A percentile compares a stretch with the other conserved stretches of the same genome.
Evolutionary conservation across 1,140 invertebrate species (phyloP).

Genomic region (Phenacoccus solenopsis): DNA sequence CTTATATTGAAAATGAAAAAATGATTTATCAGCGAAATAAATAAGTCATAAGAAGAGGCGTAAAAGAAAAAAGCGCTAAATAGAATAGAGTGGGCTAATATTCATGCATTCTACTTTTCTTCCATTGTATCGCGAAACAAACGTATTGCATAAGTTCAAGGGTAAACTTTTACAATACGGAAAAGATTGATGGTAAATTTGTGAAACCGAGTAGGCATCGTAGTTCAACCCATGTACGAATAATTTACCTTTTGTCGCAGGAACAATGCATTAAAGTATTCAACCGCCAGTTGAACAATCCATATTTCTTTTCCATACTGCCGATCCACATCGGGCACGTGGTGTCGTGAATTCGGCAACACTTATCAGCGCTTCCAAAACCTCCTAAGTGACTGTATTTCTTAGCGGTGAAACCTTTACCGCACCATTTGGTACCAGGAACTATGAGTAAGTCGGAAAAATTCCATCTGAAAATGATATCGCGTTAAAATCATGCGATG

Average conservation of each 20-base stretch:
- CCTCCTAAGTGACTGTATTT: conserved; percentile 63
- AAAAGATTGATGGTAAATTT: no score
- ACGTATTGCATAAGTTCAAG: background rate
- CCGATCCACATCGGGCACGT: conserved; percentile 67
- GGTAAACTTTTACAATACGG: background rate
- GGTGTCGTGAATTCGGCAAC: conserved; percentile 70
- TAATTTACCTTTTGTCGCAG: conserved; percentile 64
- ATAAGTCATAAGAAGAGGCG: background rate
- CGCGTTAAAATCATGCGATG: background rate
- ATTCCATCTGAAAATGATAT: background rate
- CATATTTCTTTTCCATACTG: conserved; percentile 59
- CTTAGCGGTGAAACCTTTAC: conserved; percentile 58
- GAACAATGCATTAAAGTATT: conserved; percentile 76
- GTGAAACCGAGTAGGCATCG: no score
- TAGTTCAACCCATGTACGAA: background rate
- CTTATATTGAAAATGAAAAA: background rate
- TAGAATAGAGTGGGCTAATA: background rate
- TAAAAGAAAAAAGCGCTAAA: background rate
- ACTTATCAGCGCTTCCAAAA: conserved; percentile 60
- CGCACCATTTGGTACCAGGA: conserved; percentile 80
- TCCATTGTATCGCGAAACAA: background rate
- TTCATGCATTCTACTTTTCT: background rate
- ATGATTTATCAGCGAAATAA: background rate
- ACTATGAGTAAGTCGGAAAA: conserved; percentile 32
- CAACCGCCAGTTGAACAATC: conserved; percentile 68